phyloP scores from a whole-genome alignment of 2,888 invertebrate genomes.

The Diogma glabrata region DNA sequence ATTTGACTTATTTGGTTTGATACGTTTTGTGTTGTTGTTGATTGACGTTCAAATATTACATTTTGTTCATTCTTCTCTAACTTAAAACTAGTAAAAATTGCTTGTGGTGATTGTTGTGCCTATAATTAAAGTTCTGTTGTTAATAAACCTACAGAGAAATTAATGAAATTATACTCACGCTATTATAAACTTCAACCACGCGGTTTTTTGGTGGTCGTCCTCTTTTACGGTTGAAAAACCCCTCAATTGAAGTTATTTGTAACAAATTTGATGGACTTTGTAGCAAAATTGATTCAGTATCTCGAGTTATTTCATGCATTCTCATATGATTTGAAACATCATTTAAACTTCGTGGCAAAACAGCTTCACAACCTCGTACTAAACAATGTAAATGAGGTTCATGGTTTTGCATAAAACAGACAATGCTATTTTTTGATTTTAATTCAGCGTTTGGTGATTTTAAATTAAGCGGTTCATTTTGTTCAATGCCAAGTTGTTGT shows the following conservation, averaged over 20 bases:
- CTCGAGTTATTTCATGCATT: conserved; percentile 18
- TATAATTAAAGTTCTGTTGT: conserved; percentile 31
- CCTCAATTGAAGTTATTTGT: conserved; percentile 62
- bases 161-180: conserved; percentile 52
- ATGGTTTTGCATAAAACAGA: conserved; percentile 10
- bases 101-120: conserved; percentile 65
- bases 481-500: conserved; percentile 12
- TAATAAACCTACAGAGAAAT: conserved; percentile 24
- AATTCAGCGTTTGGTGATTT: background rate
- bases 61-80: conserved; percentile 54
- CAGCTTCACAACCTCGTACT: conserved; percentile 21
- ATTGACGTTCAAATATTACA: conserved; percentile 16
- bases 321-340: conserved; percentile 23
- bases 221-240: conserved; percentile 83
- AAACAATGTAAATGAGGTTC: conserved; percentile 23
- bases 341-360: conserved; percentile 19
- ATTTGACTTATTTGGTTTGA: too few species aligned
- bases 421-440: background rate
- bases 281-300: conserved; percentile 15
- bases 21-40: conserved; percentile 18
- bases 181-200: conserved; percentile 86
- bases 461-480: conserved; percentile 8
- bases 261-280: conserved; percentile 22
- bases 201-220: conserved; percentile 96
- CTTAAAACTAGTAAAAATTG: conserved; percentile 88